phyloP scores from a whole-genome alignment of 2,888 invertebrate species.

The Euclidia mi region DNA sequence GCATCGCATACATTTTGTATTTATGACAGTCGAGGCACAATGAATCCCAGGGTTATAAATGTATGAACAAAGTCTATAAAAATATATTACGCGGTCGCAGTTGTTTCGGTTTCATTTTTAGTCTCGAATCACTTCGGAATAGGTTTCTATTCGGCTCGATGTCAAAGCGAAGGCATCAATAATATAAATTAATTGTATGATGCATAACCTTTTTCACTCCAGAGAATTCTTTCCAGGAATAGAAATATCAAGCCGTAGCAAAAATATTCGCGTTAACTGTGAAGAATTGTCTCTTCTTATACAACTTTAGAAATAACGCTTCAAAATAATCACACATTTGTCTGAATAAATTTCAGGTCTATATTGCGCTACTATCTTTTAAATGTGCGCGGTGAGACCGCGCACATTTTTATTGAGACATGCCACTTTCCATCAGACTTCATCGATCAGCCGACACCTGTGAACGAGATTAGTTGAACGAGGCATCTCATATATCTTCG shows the following conservation, averaged over 20 bases:
- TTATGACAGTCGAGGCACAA: conserved; percentile 8
- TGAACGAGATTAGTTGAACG: too few species aligned
- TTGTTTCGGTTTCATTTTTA: conserved; percentile 4
- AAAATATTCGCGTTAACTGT: too few species aligned
- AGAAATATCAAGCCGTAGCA: not conserved
- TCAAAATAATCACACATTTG: too few species aligned
- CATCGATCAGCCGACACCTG: too few species aligned
- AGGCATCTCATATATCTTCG: too few species aligned
- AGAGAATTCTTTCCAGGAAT: not conserved
- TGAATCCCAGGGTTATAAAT: conserved; percentile 20
- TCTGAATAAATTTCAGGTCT: too few species aligned
- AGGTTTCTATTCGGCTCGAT: not conserved
- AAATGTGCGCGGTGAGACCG: too few species aligned
- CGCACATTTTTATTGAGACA: too few species aligned
- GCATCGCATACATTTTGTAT: conserved; percentile 13
- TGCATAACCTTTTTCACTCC: not conserved
- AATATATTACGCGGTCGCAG: conserved; percentile 14
- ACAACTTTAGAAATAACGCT: too few species aligned
- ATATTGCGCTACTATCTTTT: too few species aligned
- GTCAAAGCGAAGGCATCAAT: not conserved
- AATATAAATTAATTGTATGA: not conserved
- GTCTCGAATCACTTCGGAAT: not conserved
- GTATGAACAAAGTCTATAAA: conserved; percentile 17
- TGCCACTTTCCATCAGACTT: too few species aligned
- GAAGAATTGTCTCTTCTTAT: too few species aligned